A percentile compares a stretch with the other conserved stretches of the same genome.
Evolutionary conservation across 2,113 vertebrate species (phyloP).

Genomic region (Mixornis gularis): DNA sequence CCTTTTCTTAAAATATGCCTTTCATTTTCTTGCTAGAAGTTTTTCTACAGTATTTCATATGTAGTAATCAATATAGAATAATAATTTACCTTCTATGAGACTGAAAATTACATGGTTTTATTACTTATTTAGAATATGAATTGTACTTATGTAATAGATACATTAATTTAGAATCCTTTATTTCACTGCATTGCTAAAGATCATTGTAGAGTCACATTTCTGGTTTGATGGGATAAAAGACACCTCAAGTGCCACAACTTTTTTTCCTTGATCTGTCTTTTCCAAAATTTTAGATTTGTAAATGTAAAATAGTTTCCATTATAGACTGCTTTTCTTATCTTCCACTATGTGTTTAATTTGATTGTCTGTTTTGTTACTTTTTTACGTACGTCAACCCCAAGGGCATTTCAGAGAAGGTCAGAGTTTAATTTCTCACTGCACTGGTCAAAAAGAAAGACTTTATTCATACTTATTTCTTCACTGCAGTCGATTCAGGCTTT

Average conservation of each 20-base stretch:
- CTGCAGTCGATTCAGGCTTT: neutral
- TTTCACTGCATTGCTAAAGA: neutral
- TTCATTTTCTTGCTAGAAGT: neutral
- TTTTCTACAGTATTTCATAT: neutral
- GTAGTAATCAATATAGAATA: neutral
- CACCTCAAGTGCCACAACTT: neutral
- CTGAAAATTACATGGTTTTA: neutral
- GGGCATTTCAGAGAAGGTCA: neutral
- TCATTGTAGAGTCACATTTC: neutral
- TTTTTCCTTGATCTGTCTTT: neutral
- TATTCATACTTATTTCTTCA: neutral
- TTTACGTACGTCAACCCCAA: accelerated
- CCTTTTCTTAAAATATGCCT: neutral
- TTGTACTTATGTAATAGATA: neutral
- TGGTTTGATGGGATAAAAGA: neutral
- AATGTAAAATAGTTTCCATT: neutral
- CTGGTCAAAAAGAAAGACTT: neutral
- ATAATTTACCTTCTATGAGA: neutral
- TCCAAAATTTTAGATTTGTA: neutral
- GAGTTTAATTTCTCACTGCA: neutral
- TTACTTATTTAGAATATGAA: neutral
- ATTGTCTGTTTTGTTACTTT: neutral
- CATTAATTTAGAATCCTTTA: neutral
- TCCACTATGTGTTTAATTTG: neutral
- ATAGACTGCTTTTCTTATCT: neutral